A percentile compares a stretch with the other conserved stretches of the same genome.
phyloP scores from a whole-genome alignment of 30 jellyfish, hydroid and myxozoan genomes.

The Chrysaora quinquecirrha region DNA sequence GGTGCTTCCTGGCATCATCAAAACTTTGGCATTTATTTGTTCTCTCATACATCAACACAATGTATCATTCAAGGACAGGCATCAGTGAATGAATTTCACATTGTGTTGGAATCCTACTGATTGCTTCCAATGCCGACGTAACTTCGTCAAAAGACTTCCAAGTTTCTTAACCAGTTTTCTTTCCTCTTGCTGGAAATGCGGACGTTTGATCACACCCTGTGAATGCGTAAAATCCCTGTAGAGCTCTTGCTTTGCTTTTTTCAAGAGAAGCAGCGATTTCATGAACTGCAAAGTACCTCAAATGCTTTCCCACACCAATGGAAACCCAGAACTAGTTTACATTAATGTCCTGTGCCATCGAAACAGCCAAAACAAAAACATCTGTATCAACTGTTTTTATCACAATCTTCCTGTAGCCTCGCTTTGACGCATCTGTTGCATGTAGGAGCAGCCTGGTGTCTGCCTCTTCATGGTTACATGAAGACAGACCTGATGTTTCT shows the following conservation, averaged over 20 bases:
- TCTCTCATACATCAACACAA: constrained; percentile 32
- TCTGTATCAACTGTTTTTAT: constrained; percentile 64
- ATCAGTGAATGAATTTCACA: not conserved
- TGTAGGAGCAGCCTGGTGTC: constrained; percentile 45
- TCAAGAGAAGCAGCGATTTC: constrained; percentile 20
- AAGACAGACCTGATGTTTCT: constrained; percentile 5
- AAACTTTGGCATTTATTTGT: constrained; percentile 3
- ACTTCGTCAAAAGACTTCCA: constrained; percentile 23
- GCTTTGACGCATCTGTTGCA: constrained; percentile 19
- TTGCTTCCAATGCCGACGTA: constrained; percentile 21
- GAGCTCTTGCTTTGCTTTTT: constrained; percentile 9
- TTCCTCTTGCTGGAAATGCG: constrained; percentile 26
- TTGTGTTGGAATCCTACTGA: not conserved
- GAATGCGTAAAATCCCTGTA: constrained; percentile 11
- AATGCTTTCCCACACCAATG: constrained; percentile 29
- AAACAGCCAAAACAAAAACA: constrained; percentile 30
- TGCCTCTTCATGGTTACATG: no score
- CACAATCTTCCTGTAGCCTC: constrained; percentile 41
- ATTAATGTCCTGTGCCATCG: constrained; percentile 2
- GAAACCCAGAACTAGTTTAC: constrained; percentile 37
- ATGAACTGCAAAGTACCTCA: constrained; percentile 18
- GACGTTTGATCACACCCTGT: no score
- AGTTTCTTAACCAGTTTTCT: constrained; percentile 13
- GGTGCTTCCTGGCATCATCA: constrained; percentile 26
- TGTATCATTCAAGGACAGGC: constrained; percentile 18